Base-by-base conservation (phyloP, 2,888 invertebrate species). In the Lithophane semibrunnea region DNA sequence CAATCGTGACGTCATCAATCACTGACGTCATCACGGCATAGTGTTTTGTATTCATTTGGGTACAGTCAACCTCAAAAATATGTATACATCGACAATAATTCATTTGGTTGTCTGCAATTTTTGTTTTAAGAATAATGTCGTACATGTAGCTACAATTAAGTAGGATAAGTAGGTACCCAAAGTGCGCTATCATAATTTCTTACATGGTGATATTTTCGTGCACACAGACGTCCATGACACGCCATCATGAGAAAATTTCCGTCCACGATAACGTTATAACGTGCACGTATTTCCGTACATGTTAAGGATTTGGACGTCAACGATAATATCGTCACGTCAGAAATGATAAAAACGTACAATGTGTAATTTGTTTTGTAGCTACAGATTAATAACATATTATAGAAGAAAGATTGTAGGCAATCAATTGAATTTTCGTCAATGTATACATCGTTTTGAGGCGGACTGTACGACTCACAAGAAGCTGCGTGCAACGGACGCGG, bases 31-130 rank as follows among this genome's bases (percentile, higher is more conserved):
- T 76, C 79, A 58, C 79, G 76, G 67, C 60, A 63, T 67, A 74
- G 66, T 85, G 88, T 88, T 88, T 88, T 88, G 88, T 82, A 70
- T 79, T 69, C 77, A 83, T 86, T 87, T 75, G 64, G 60, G 71
- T 64, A 68, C 58, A 42, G 68, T 68, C n/a, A 42, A 7, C 37
- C 12, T n/a, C 12, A 42, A 68, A 58, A 42, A 7, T 7, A 37
- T 29, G 12, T 9, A 13, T 21, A 13, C 0, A n/a, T 52, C 12
- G n/a, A n/a, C 7, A 9, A 58, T 2, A n/a, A 68, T 67, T 52
- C 0, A 66, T 66, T 29, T 29, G 4, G 18, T 13, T 49, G 29
- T 29, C 12, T 21, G 4, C 12, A 21, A 49, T 49, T 67, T 21
- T 29, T 66, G 0, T 29, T 21, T 16, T 8, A 29, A n/a, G n/a